Percentiles rank a stretch among this genome's conserved stretches.
phyloP scores from a whole-genome alignment of 2,888 invertebrate species.

The Eremobia ochroleuca region DNA sequence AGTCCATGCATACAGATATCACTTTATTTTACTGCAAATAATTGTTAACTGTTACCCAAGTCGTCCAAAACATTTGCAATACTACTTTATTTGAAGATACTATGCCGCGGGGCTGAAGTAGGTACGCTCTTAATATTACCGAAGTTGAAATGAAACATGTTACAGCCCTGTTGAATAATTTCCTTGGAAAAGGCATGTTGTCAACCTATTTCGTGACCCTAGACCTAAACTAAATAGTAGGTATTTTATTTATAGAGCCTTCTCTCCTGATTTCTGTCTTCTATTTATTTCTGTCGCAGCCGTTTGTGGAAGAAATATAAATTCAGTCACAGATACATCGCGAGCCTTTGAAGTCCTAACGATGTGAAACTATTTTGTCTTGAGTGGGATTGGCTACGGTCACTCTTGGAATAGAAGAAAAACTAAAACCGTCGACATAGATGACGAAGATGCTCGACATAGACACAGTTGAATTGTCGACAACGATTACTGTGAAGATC shows the following conservation, averaged over 20 bases:
- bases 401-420: neutral
- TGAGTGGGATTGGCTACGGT: too few species aligned
- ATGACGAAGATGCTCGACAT: neutral
- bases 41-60: neutral
- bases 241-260: neutral
- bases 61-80: constrained; percentile 35
- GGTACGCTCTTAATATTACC: constrained; percentile 12
- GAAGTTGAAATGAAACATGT: constrained; percentile 4
- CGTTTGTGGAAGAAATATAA: neutral
- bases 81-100: constrained; percentile 7
- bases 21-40: constrained; percentile 6
- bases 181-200: neutral
- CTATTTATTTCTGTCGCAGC: neutral
- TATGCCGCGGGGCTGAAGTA: neutral
- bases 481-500: neutral
- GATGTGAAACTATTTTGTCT: neutral
- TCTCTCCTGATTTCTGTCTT: neutral
- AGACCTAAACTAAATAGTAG: neutral
- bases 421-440: neutral
- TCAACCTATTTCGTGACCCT: neutral
- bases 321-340: neutral
- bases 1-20: neutral
- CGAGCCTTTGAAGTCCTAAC: neutral
- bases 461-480: neutral
- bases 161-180: neutral